phyloP scores from a whole-genome alignment of 1,140 invertebrate genomes.

The Venustaconcha ellipsiformis region DNA sequence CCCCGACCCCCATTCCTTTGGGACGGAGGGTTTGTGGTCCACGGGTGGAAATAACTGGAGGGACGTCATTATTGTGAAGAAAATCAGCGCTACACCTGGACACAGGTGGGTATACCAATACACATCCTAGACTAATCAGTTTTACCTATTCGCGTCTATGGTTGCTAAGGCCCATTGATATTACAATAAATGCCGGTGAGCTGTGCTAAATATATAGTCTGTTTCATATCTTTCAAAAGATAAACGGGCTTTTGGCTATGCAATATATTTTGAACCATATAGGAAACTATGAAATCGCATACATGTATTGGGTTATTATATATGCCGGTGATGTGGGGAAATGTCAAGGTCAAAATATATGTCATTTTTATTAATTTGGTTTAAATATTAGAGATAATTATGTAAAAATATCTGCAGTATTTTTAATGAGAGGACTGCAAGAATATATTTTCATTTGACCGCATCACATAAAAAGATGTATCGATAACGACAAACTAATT shows the following conservation, averaged over 20 bases:
- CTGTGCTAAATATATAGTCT: constrained; percentile 3
- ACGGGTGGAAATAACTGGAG: constrained; percentile 27
- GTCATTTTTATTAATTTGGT: too few species aligned
- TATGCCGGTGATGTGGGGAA: background rate
- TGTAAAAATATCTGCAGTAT: too few species aligned
- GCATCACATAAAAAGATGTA: too few species aligned
- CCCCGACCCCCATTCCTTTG: constrained; percentile 29
- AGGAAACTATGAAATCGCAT: background rate
- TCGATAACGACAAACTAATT: too few species aligned
- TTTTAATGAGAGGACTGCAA: too few species aligned
- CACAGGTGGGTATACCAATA: background rate
- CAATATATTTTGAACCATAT: constrained; percentile 19
- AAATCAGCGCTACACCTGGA: constrained; percentile 9
- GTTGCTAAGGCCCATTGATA: constrained; percentile 25
- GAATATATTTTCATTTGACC: too few species aligned
- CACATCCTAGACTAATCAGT: background rate
- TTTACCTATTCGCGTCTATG: constrained; percentile 16
- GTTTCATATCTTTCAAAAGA: background rate
- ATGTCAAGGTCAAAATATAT: constrained; percentile 10
- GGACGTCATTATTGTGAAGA: constrained; percentile 29
- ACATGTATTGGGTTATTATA: background rate
- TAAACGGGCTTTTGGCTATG: constrained; percentile 4
- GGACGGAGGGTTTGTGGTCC: constrained; percentile 13
- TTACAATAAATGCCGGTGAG: constrained; percentile 4
- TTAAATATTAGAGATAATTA: too few species aligned